Evolutionary conservation across 2,113 vertebrate genomes (phyloP).

Genomic region (Oncorhynchus keta): DNA sequence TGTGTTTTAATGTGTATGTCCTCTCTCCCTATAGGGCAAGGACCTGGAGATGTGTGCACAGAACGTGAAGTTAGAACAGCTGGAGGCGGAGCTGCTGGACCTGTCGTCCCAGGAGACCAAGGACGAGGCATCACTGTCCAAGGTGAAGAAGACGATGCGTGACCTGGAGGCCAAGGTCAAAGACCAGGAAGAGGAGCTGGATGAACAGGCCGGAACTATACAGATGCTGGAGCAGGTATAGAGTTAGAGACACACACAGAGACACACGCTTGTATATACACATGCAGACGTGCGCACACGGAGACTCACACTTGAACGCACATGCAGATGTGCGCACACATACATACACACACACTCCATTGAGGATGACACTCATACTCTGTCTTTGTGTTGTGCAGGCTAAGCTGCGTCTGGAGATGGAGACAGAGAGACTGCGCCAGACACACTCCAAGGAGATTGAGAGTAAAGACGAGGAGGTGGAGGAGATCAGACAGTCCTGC

Average conservation of each 20-base stretch:
- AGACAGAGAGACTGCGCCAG: conserved; percentile 92
- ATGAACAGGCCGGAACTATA: conserved; percentile 95
- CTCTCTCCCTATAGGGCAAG: conserved; percentile 80
- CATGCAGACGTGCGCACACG: background rate
- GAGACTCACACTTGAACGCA: background rate
- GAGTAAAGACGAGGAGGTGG: conserved; percentile 92
- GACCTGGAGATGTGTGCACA: conserved; percentile 85
- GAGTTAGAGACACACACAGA: background rate
- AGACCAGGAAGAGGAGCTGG: conserved; percentile 97
- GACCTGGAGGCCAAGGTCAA: conserved; percentile 94
- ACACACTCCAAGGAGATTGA: conserved; percentile 94
- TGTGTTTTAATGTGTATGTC: background rate
- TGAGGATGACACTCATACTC: background rate
- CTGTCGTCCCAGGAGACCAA: conserved; percentile 95
- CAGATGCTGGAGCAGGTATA: conserved; percentile 97
- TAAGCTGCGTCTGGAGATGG: conserved; percentile 95
- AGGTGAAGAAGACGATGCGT: conserved; percentile 91
- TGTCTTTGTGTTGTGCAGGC: conserved; percentile 70
- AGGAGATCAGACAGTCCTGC: conserved; percentile 92
- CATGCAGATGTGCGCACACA: background rate
- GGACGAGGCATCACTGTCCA: conserved; percentile 91
- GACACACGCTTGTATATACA: background rate
- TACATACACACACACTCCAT: background rate
- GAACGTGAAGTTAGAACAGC: conserved; percentile 84
- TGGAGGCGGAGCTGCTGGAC: conserved; percentile 92